Conservation (phyloP, 2,888 invertebrate species). For the Scrobipalpa atriplicella region DNA sequence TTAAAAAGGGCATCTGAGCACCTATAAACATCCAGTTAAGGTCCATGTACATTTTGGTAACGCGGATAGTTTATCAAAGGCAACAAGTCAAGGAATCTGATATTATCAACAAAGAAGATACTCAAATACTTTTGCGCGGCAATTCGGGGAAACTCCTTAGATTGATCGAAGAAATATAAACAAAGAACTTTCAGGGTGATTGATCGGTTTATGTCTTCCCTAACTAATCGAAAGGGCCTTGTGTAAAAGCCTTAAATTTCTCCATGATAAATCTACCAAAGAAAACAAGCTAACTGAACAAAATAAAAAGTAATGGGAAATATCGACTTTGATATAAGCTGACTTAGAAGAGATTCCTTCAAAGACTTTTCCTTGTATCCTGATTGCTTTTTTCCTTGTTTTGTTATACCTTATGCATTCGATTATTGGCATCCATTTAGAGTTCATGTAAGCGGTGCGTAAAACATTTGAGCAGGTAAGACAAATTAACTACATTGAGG, state of each 20-base stretch:
- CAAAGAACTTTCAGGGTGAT: background rate
- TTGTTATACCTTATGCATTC: background rate
- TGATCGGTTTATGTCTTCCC: background rate
- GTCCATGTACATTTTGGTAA: no score
- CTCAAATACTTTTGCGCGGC: background rate
- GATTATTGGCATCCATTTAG: no score
- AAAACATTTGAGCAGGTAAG: no score
- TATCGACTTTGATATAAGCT: background rate
- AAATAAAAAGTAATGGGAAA: background rate
- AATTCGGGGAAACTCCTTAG: background rate
- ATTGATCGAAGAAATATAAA: background rate
- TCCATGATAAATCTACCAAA: background rate
- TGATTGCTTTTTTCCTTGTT: background rate
- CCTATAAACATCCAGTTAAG: no score
- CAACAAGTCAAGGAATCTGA: no score
- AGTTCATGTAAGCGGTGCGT: no score
- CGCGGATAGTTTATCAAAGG: no score
- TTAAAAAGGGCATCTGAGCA: no score
- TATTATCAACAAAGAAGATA: background rate
- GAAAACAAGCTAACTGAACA: background rate
- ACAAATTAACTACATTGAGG: no score
- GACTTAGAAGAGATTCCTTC: background rate
- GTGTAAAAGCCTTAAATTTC: background rate
- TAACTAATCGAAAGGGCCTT: conserved; percentile 1
- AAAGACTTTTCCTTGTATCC: background rate